Conservation (phyloP, 2,797 vertebrate species). For the Sebastes kiyomatsui region DNA sequence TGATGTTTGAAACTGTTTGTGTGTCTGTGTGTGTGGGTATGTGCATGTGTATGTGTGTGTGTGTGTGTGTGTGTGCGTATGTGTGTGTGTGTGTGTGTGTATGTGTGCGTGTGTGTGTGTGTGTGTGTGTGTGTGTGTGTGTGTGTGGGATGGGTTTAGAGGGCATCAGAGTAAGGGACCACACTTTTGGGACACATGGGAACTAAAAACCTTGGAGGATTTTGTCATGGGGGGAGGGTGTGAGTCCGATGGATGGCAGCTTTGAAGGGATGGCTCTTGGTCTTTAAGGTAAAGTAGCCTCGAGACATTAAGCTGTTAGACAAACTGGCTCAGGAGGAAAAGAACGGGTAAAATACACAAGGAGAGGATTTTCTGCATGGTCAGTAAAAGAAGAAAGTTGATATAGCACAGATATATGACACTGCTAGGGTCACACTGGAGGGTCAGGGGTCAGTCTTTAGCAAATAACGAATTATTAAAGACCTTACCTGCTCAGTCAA, state of each 20-base stretch:
- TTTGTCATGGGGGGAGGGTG: not conserved
- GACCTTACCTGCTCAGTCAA: not conserved
- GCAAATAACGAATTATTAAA: not conserved
- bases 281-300: not conserved
- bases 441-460: not conserved
- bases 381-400: constrained; percentile 2
- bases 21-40: not conserved
- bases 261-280: constrained; percentile 15
- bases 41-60: not conserved
- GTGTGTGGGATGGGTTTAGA: not conserved
- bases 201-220: not conserved
- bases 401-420: constrained; percentile 6
- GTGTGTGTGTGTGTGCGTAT: not conserved
- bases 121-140: not conserved
- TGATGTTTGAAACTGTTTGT: not conserved
- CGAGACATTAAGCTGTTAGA: constrained; percentile 41
- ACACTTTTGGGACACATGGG: not conserved
- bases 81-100: not conserved
- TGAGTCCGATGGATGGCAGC: not conserved
- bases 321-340: constrained; percentile 30
- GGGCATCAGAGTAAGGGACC: not conserved
- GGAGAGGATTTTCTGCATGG: constrained; percentile 36
- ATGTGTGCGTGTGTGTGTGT: fast-evolving
- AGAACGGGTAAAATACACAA: constrained; percentile 29
- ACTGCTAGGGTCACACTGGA: not conserved